Conservation (phyloP, 2,113 vertebrate species). For the Catharus bicknelli region DNA sequence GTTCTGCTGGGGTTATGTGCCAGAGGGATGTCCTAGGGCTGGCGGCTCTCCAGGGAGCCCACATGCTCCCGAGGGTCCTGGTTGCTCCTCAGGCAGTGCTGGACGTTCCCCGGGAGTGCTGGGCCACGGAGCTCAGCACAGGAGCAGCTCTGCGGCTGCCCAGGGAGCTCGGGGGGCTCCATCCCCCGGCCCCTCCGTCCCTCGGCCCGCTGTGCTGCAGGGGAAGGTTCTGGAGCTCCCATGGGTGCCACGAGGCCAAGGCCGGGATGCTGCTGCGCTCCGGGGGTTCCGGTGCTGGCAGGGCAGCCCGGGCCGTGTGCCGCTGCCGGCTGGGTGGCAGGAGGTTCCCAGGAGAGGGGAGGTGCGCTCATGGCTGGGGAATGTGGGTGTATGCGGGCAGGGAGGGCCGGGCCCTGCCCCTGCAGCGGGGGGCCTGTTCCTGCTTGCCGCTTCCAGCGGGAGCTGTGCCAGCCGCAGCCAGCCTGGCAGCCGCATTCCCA, state of each 20-base stretch:
- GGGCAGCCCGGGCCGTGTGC: not conserved
- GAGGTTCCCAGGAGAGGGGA: conserved; percentile 51
- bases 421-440: conserved; percentile 51
- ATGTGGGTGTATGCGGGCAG: conserved; percentile 68
- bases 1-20: rapidly evolving
- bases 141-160: not conserved
- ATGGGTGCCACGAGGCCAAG: rapidly evolving
- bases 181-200: rapidly evolving
- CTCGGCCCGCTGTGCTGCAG: rapidly evolving
- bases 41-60: rapidly evolving
- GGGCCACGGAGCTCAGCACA: rapidly evolving
- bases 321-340: not conserved
- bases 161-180: not conserved
- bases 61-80: not conserved
- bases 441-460: conserved; percentile 54
- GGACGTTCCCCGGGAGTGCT: rapidly evolving
- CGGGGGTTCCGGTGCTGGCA: not conserved
- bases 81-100: rapidly evolving
- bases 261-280: not conserved
- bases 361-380: conserved; percentile 63
- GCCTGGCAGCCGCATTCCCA: not conserved
- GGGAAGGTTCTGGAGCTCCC: rapidly evolving
- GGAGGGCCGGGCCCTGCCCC: conserved; percentile 60
- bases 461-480: not conserved
- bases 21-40: not conserved